Evolutionary conservation across 2,797 vertebrate species (phyloP).

Genomic region (Acipenser ruthenus): DNA sequence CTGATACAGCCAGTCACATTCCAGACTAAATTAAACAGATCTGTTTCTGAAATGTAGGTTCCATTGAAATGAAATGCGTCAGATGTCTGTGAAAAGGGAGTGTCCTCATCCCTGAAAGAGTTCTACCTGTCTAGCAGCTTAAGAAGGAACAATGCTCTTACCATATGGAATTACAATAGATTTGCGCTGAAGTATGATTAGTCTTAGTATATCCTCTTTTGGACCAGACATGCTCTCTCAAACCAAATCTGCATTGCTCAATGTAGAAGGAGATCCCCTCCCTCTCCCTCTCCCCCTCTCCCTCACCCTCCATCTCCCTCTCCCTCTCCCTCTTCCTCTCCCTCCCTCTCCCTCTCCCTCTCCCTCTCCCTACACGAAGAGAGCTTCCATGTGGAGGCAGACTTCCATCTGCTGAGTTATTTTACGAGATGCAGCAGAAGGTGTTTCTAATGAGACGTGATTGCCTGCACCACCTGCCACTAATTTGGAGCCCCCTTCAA

Average conservation of each 20-base stretch:
- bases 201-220: too few species aligned
- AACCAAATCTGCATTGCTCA: too few species aligned
- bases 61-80: background rate
- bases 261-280: too few species aligned
- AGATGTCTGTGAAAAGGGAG: slow-evolving; percentile 16
- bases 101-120: slow-evolving; percentile 50
- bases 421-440: slow-evolving; percentile 86
- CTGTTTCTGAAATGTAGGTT: background rate
- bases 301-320: too few species aligned
- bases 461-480: slow-evolving; percentile 89
- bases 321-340: too few species aligned
- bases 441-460: slow-evolving; percentile 96
- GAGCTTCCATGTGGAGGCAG: slow-evolving; percentile 85
- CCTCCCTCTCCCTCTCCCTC: slow-evolving; percentile 37
- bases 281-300: slow-evolving; percentile 8
- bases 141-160: slow-evolving; percentile 47
- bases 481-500: slow-evolving; percentile 73
- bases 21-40: slow-evolving; percentile 18
- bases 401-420: slow-evolving; percentile 84
- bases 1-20: slow-evolving; percentile 12
- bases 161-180: slow-evolving; percentile 59
- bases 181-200: slow-evolving; percentile 52
- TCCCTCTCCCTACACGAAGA: slow-evolving; percentile 57
- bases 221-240: too few species aligned
- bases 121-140: slow-evolving; percentile 52